These are phyloP conservation scores for Eristalinus sepulchralis DNA, from an alignment of 2,888 invertebrate species.

Conservation along the genomic window DNA sequence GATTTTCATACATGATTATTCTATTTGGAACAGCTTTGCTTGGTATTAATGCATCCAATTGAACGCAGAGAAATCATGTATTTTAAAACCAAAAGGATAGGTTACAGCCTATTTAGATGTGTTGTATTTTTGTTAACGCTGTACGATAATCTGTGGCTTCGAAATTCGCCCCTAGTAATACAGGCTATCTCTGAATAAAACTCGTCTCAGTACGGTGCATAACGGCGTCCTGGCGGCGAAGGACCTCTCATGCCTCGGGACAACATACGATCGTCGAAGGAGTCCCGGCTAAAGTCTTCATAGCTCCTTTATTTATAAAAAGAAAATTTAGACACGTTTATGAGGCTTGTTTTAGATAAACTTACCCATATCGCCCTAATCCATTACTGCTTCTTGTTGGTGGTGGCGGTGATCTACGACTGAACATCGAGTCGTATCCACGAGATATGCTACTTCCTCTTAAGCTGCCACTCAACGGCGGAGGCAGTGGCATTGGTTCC, in stretches of 20 bases:
- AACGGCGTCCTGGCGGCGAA: constrained; percentile 91
- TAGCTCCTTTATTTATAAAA: constrained; percentile 84
- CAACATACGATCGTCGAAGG: constrained; percentile 90
- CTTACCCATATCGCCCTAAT: constrained; percentile 80
- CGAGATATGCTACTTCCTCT: constrained; percentile 83
- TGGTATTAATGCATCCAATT: constrained; percentile 13
- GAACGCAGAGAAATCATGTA: constrained; percentile 5
- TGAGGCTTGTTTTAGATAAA: not conserved
- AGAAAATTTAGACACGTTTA: constrained; percentile 15
- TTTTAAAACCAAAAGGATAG: not conserved
- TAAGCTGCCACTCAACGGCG: constrained; percentile 82
- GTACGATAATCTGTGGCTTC: constrained; percentile 49
- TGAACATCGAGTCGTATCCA: constrained; percentile 90
- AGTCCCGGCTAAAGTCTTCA: constrained; percentile 93
- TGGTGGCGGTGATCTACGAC: constrained; percentile 87
- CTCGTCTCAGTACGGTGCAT: constrained; percentile 89
- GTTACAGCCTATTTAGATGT: not conserved
- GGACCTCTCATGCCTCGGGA: constrained; percentile 87
- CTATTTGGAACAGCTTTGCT: constrained; percentile 28
- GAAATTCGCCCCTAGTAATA: constrained; percentile 45
- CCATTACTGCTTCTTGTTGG: constrained; percentile 82
- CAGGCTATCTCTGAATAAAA: constrained; percentile 74
- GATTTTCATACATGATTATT: constrained; percentile 22
- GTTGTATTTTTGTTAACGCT: constrained; percentile 43
- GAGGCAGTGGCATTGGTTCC: constrained; percentile 90